Conservation (phyloP, 2,888 invertebrate genomes). For the Coronaproctus castanopsis region DNA sequence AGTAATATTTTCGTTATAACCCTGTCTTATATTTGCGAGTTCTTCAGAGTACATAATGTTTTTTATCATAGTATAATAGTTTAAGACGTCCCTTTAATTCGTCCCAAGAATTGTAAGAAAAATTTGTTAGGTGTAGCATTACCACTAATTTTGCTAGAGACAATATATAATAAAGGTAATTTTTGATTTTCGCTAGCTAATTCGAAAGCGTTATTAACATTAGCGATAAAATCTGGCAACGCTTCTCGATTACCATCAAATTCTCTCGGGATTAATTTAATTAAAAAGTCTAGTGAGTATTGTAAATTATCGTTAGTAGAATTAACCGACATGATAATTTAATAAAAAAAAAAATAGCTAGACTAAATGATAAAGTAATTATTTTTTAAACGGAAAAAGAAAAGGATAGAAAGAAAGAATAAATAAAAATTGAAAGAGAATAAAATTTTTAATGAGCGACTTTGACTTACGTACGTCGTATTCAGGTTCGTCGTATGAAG, state of each 20-base stretch:
- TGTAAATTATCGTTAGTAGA: too few species aligned
- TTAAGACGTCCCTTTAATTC: constrained; percentile 10
- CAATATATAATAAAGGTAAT: not conserved
- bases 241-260: not conserved
- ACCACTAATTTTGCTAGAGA: not conserved
- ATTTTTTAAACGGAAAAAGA: too few species aligned
- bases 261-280: not conserved
- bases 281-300: not conserved
- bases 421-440: too few species aligned
- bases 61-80: constrained; percentile 11
- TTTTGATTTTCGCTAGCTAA: not conserved
- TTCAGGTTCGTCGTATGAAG: too few species aligned
- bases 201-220: constrained; percentile 3
- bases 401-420: too few species aligned
- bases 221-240: not conserved
- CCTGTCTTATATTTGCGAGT: constrained; percentile 8
- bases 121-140: not conserved
- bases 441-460: too few species aligned
- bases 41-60: constrained; percentile 12
- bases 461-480: too few species aligned
- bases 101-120: constrained; percentile 2
- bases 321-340: too few species aligned
- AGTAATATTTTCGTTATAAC: constrained; percentile 6
- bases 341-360: too few species aligned
- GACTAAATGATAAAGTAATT: too few species aligned